These are phyloP conservation scores for Helogale parvula DNA, from an alignment of 2,113 vertebrate species.

Conservation along the genomic window DNA sequence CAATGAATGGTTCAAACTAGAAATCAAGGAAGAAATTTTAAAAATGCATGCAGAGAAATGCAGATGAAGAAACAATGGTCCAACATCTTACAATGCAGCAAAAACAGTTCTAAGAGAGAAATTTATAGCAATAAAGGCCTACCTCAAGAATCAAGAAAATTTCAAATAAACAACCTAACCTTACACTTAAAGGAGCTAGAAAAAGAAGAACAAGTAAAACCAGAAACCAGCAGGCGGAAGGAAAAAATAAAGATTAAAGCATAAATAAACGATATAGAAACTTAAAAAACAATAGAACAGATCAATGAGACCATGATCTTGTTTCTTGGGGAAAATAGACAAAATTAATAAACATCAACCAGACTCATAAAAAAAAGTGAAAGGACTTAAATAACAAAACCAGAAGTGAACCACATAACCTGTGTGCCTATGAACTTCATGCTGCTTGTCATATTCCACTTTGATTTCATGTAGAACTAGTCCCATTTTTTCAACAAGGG, in stretches of 20 bases:
- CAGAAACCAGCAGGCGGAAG: not conserved
- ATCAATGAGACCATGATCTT: not conserved
- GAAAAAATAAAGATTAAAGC: not conserved
- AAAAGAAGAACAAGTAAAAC: not conserved
- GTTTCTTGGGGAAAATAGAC: not conserved
- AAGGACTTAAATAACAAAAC: not conserved
- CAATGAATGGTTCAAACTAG: not conserved
- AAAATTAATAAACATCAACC: not conserved
- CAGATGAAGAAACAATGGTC: not conserved
- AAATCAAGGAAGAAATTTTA: not conserved
- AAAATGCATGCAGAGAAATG: not conserved
- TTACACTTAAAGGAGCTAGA: not conserved
- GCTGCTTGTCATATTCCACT: constrained; percentile 66
- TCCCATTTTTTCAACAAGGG: constrained; percentile 64
- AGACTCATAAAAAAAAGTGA: not conserved
- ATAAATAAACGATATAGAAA: not conserved
- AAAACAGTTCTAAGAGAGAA: not conserved
- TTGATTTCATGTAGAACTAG: constrained; percentile 54
- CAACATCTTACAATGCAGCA: not conserved
- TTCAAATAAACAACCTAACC: not conserved
- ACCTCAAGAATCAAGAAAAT: not conserved
- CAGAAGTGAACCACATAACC: not conserved
- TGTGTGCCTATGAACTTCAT: constrained; percentile 77
- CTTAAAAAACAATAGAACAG: not conserved
- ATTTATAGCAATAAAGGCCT: not conserved